phyloP scores from a whole-genome alignment of 2,113 vertebrate genomes.

The Takifugu flavidus region DNA sequence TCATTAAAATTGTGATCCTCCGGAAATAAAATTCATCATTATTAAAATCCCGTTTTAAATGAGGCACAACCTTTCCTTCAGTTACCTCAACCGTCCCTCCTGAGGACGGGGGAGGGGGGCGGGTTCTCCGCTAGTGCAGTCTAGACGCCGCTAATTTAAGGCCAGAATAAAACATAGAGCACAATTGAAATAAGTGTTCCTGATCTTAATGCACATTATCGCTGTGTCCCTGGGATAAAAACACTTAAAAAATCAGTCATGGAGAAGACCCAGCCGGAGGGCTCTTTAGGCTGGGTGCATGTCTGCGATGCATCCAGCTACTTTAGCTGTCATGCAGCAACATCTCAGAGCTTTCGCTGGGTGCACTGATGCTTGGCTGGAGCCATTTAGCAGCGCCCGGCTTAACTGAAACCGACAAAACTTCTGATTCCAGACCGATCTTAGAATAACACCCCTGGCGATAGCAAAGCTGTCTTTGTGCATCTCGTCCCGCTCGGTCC shows the following conservation, averaged over 20 bases:
- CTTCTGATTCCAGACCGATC: constrained; percentile 71
- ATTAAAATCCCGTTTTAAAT: neutral
- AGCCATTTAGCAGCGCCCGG: constrained; percentile 62
- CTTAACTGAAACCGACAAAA: constrained; percentile 74
- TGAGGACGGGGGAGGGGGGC: neutral
- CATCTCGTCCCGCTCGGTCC: constrained; percentile 45
- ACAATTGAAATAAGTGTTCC: constrained; percentile 81
- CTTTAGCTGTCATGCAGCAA: constrained; percentile 76
- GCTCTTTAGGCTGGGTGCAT: constrained; percentile 74
- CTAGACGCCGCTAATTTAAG: constrained; percentile 58
- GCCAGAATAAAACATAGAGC: constrained; percentile 83
- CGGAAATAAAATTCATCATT: neutral
- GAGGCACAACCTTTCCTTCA: neutral
- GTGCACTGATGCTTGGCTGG: constrained; percentile 61
- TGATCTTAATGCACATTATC: constrained; percentile 83
- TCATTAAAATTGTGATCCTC: neutral
- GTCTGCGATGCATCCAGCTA: constrained; percentile 72
- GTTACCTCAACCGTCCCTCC: constrained; percentile 9
- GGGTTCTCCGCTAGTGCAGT: constrained; percentile 10
- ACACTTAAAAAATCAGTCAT: constrained; percentile 83
- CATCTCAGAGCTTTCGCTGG: constrained; percentile 60
- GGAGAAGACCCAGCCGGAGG: constrained; percentile 72
- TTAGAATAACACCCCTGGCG: constrained; percentile 68
- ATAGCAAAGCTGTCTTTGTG: constrained; percentile 56
- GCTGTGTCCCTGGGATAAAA: constrained; percentile 82